Conservation (phyloP, 2,888 invertebrate genomes). For the Clitarchus hookeri region DNA sequence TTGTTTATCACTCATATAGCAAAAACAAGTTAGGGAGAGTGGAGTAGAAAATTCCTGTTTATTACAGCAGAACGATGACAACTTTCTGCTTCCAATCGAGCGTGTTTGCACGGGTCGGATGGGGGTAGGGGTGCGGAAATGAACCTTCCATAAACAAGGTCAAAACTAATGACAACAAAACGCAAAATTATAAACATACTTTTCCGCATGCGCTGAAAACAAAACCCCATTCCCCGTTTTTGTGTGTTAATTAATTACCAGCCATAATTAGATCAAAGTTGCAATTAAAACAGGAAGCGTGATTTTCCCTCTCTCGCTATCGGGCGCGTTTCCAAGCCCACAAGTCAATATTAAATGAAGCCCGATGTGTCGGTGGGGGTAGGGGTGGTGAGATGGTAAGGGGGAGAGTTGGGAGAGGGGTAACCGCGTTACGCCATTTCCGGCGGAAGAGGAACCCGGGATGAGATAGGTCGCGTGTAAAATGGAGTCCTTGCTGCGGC, state of each 20-base stretch:
- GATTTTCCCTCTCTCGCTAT: background rate
- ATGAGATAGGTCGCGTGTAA: slow-evolving; percentile 1
- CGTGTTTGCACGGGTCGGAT: background rate
- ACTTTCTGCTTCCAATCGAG: background rate
- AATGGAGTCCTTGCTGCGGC: slow-evolving; percentile 14
- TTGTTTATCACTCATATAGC: no score
- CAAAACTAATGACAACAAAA: background rate
- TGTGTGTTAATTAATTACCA: slow-evolving; percentile 14
- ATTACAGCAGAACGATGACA: background rate
- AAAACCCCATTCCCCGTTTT: background rate
- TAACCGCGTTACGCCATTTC: slow-evolving; percentile 14
- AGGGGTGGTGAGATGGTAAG: background rate
- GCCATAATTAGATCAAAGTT: background rate
- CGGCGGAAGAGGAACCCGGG: background rate
- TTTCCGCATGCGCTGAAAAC: background rate
- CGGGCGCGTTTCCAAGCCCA: background rate
- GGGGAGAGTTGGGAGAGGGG: background rate
- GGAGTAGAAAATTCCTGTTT: background rate
- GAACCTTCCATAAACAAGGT: background rate
- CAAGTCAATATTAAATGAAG: background rate
- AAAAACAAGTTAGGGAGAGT: background rate
- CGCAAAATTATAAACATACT: background rate
- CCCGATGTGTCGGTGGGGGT: background rate
- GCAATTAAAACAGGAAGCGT: slow-evolving; percentile 7
- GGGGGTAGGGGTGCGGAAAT: background rate